Base-by-base conservation (phyloP, 2,113 vertebrate species). In the Raphicerus campestris region DNA sequence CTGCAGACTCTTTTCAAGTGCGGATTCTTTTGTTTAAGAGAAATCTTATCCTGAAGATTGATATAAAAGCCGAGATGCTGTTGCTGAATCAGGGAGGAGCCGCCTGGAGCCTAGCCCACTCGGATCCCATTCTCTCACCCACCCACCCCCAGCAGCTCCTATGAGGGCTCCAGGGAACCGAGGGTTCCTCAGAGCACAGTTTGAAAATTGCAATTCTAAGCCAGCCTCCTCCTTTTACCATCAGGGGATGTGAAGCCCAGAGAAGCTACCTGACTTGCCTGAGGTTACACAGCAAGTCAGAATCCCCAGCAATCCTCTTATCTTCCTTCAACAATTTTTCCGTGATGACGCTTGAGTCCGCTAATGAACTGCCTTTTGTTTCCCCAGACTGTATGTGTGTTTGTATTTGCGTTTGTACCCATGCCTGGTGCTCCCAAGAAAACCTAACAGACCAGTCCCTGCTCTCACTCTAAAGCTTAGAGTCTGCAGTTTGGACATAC, bases 361-460 rank as follows among this genome's bases (percentile, higher is more conserved):
- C 88, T 16, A 5, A 92, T 94, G 92, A 98, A 93, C 70, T 58
- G 45, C 66, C 97, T 94, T 97, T 97, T 97, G 93, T 98, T 94
- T 88, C 94, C 87, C 20, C 28, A 28, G 14, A 82, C 35, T 4
- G 0, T 22, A 7, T 1, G 0, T 0, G 0, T 80, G 60, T 95
- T 89, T 97, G 85, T 87, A 60, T 92, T 73, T 83, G 55, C 61
- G 39, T 63, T 90, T 92, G 87, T 92, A 39, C 45, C 61, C 1
- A 5, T 94, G 93, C 88, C 95, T 91, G 49, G 85, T 28, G 95
- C 61, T 96, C 91, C 88, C 91, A 56, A 96, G 96, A 97, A 96
- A 98, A 96, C 92, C 60, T 82, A 96, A 96, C 92, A 32, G 88
- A 96, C 95, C 94, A 96, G 95, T 97, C 95, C 28, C 88, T 47